Conservation (phyloP, 2,113 vertebrate genomes). For the Seriola rivoliana region DNA sequence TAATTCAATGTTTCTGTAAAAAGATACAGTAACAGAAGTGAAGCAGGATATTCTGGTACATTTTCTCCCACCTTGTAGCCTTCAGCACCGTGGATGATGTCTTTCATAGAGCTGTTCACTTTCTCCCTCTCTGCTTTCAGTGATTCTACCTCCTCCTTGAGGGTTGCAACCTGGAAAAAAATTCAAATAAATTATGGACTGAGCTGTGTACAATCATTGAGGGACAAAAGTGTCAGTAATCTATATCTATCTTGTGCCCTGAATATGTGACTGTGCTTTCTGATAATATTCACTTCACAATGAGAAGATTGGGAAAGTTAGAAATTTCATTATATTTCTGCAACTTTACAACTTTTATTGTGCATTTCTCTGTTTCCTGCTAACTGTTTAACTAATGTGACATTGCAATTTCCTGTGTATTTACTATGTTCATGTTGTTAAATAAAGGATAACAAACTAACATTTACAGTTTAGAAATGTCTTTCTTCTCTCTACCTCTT, state of each 20-base stretch:
- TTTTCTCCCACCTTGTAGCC: constrained; percentile 91
- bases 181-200: not conserved
- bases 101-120: constrained; percentile 90
- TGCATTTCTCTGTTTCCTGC: not conserved
- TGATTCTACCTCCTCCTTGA: constrained; percentile 89
- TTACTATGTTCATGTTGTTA: not conserved
- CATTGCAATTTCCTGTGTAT: not conserved
- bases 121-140: constrained; percentile 88
- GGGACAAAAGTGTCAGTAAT: not conserved
- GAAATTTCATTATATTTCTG: not conserved
- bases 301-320: not conserved
- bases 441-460: not conserved
- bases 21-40: not conserved
- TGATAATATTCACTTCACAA: not conserved
- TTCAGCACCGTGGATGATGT: constrained; percentile 94
- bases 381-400: not conserved
- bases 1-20: not conserved
- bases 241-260: not conserved
- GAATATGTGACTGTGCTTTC: not conserved
- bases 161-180: constrained; percentile 79
- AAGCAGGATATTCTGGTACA: not conserved
- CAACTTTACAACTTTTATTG: no score
- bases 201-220: not conserved
- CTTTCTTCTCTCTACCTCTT: constrained; percentile 86
- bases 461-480: not conserved